Evolutionary conservation across 2,888 invertebrate species (phyloP).

Genomic region (Leucophora obtusa): DNA sequence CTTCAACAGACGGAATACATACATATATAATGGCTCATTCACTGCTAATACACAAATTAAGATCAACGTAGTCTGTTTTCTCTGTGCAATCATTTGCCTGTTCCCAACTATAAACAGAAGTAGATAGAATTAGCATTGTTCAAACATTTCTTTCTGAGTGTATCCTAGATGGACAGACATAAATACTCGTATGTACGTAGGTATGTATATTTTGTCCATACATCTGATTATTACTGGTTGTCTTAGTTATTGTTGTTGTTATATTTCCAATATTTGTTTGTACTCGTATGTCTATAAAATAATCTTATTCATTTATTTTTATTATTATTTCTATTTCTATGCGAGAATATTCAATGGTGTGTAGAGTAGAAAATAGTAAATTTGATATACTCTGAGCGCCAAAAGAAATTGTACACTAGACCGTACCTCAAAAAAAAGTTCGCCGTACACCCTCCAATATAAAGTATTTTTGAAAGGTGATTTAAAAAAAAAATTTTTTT

Average conservation of each 20-base stretch:
- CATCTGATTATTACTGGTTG: slow-evolving; percentile 22
- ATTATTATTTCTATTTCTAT: slow-evolving; percentile 23
- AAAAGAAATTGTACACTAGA: too few relatives aligned
- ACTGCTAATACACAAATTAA: too few relatives aligned
- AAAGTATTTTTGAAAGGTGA: too few relatives aligned
- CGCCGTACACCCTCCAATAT: too few relatives aligned
- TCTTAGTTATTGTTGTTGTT: slow-evolving; percentile 17
- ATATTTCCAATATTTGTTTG: slow-evolving; percentile 15
- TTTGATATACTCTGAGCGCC: neutral
- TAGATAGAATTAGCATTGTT: too few relatives aligned
- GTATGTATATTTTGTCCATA: neutral
- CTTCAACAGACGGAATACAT: too few relatives aligned
- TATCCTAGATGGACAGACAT: neutral
- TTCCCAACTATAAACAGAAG: too few relatives aligned
- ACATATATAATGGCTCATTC: too few relatives aligned
- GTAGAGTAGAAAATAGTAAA: neutral
- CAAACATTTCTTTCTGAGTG: neutral
- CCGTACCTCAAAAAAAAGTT: too few relatives aligned
- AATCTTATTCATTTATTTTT: slow-evolving; percentile 47
- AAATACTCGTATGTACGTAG: neutral
- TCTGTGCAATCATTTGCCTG: too few relatives aligned
- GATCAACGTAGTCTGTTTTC: too few relatives aligned
- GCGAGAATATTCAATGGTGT: slow-evolving; percentile 1
- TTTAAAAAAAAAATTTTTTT: too few relatives aligned
- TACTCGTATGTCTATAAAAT: slow-evolving; percentile 35